Evolutionary conservation across 1,140 invertebrate species (phyloP).

Genomic region (Ruditapes philippinarum): DNA sequence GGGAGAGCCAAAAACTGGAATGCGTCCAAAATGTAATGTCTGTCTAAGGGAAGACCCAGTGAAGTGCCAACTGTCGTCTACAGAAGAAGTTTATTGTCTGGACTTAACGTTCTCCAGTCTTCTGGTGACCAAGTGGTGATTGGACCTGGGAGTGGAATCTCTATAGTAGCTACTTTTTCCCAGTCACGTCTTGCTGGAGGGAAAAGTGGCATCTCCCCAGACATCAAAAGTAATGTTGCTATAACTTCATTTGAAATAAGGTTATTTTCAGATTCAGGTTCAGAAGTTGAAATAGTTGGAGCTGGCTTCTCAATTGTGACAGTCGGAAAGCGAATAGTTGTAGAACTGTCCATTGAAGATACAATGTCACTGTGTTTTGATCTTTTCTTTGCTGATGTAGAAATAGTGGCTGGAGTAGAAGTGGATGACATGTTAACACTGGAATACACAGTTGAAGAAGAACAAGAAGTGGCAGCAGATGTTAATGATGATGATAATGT

Average conservation of each 20-base stretch:
- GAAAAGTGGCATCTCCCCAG: not conserved
- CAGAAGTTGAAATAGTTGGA: no score
- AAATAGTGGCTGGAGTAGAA: not conserved
- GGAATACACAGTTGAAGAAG: not conserved
- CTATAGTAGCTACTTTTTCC: not conserved
- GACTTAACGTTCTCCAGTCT: not conserved
- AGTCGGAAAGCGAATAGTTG: no score
- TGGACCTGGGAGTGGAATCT: not conserved
- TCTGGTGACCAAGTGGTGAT: not conserved
- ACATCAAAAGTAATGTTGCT: no score
- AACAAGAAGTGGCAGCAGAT: not conserved
- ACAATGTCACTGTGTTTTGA: no score
- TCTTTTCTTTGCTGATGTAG: not conserved
- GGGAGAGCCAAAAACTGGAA: slow-evolving; percentile 1
- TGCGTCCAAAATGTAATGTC: not conserved
- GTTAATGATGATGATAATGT: no score
- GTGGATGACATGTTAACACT: no score
- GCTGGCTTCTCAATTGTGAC: no score
- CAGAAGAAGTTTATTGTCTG: not conserved
- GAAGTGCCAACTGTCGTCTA: not conserved
- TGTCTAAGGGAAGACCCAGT: not conserved
- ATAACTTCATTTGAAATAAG: no score
- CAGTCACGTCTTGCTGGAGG: not conserved
- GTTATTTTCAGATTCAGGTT: no score
- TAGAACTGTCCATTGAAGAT: no score